phyloP scores from a whole-genome alignment of 1,140 invertebrate species.

The Oryzaephilus surinamensis region DNA sequence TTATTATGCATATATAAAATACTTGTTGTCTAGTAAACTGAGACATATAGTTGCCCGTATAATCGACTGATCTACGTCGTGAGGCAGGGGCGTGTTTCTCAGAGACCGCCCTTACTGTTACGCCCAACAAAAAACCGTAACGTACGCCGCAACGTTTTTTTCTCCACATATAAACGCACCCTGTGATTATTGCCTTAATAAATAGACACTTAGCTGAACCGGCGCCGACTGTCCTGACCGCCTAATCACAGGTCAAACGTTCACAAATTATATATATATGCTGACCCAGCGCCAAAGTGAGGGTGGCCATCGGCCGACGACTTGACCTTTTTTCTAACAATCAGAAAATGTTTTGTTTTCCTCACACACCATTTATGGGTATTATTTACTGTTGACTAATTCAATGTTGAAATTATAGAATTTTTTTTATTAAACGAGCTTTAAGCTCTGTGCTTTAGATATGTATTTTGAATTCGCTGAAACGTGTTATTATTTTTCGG shows the following conservation, averaged over 20 bases:
- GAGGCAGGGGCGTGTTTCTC: constrained; percentile 20
- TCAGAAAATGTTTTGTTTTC: too few species aligned
- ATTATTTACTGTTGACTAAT: too few species aligned
- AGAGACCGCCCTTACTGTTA: constrained; percentile 15
- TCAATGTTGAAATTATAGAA: too few species aligned
- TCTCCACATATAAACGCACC: constrained; percentile 17
- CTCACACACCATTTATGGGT: too few species aligned
- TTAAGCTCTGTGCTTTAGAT: too few species aligned
- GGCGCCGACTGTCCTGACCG: constrained; percentile 26
- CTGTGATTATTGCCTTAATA: constrained; percentile 33
- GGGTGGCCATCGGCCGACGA: constrained; percentile 19
- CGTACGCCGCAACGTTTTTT: constrained; percentile 15
- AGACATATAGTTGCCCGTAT: constrained; percentile 13
- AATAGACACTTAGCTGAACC: constrained; percentile 27
- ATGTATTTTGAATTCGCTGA: too few species aligned
- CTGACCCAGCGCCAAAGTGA: constrained; percentile 18
- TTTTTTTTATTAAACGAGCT: too few species aligned
- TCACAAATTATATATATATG: constrained; percentile 22
- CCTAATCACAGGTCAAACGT: constrained; percentile 32
- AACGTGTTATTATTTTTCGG: too few species aligned
- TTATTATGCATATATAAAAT: too few species aligned
- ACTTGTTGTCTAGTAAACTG: constrained; percentile 10
- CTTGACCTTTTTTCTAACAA: constrained; percentile 9
- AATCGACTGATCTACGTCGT: constrained; percentile 21
- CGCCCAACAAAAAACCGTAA: constrained; percentile 13